Percentiles rank a stretch among this genome's conserved stretches.
phyloP scores from a whole-genome alignment of 2,888 invertebrate species.

The Tenthredo scrophulariae region DNA sequence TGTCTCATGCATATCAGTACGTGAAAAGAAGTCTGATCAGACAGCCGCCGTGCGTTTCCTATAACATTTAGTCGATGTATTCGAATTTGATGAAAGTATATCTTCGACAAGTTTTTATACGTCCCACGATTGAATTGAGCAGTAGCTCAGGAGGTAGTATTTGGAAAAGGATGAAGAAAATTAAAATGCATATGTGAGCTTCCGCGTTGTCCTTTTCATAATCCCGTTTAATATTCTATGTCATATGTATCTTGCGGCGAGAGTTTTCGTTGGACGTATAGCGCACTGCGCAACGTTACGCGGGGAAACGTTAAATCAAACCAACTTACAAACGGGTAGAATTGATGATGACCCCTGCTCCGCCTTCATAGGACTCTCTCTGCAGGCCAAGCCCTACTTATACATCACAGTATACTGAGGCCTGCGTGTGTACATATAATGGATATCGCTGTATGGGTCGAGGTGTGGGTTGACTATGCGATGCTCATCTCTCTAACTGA shows the following conservation, averaged over 20 bases:
- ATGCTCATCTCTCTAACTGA: constrained; percentile 47
- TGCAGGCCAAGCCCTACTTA: constrained; percentile 51
- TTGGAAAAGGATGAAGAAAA: not conserved
- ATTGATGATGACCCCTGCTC: constrained; percentile 53
- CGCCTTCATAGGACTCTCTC: constrained; percentile 46
- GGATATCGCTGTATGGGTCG: not conserved
- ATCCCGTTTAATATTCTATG: not conserved
- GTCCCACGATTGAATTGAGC: not conserved
- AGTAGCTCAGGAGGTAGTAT: not conserved
- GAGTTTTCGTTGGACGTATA: constrained; percentile 9
- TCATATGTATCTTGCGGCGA: not conserved
- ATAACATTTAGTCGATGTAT: not conserved
- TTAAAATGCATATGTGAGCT: not conserved
- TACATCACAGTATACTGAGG: constrained; percentile 2
- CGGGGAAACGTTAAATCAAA: constrained; percentile 50
- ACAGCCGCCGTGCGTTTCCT: not conserved
- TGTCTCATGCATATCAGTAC: not conserved
- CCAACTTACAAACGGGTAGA: constrained; percentile 48
- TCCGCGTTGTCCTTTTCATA: constrained; percentile 25
- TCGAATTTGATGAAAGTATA: not conserved
- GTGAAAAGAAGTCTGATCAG: not conserved
- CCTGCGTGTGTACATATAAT: not conserved
- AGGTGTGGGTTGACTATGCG: constrained; percentile 49
- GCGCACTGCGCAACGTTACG: not conserved
- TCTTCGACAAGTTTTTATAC: not conserved